Percentiles rank a stretch among this genome's conserved stretches.
phyloP scores from a whole-genome alignment of 1,140 invertebrate genomes.

The Araneus ventricosus region DNA sequence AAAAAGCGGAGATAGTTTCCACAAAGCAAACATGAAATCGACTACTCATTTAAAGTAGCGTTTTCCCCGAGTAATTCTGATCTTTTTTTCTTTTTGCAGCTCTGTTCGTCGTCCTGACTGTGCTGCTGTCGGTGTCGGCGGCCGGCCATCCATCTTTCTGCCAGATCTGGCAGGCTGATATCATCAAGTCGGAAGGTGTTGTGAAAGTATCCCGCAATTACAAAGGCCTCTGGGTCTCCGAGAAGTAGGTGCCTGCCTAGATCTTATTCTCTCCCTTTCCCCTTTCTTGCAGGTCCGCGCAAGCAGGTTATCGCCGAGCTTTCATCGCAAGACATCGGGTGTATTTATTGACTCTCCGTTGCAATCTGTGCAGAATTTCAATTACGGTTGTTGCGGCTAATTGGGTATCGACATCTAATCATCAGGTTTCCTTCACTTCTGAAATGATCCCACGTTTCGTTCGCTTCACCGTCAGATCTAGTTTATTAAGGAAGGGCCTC shows the following conservation, averaged over 20 bases:
- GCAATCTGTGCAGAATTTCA: conserved; percentile 5
- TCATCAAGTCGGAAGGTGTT: conserved; percentile 30
- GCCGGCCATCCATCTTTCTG: conserved; percentile 60
- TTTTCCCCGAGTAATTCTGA: not conserved
- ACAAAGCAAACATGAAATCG: not conserved
- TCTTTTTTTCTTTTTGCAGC: not conserved
- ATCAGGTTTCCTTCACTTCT: not conserved
- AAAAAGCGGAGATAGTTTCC: not conserved
- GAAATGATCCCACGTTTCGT: no score
- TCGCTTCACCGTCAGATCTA: no score
- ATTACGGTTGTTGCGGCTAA: not conserved
- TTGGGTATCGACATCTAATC: not conserved
- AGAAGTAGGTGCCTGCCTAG: conserved; percentile 51
- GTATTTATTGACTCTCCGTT: not conserved
- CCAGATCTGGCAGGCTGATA: conserved; percentile 65
- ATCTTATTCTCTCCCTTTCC: not conserved
- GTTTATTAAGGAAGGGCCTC: no score
- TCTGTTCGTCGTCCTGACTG: conserved; percentile 6
- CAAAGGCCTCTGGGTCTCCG: conserved; percentile 66
- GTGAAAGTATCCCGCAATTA: conserved; percentile 68
- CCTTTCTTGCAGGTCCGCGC: not conserved
- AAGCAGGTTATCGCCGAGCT: not conserved
- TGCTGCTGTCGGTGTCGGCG: not conserved
- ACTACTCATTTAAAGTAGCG: not conserved
- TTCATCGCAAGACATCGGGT: not conserved